phyloP scores from a whole-genome alignment of 2,113 vertebrate species.

The Pycnonotus jocosus region DNA sequence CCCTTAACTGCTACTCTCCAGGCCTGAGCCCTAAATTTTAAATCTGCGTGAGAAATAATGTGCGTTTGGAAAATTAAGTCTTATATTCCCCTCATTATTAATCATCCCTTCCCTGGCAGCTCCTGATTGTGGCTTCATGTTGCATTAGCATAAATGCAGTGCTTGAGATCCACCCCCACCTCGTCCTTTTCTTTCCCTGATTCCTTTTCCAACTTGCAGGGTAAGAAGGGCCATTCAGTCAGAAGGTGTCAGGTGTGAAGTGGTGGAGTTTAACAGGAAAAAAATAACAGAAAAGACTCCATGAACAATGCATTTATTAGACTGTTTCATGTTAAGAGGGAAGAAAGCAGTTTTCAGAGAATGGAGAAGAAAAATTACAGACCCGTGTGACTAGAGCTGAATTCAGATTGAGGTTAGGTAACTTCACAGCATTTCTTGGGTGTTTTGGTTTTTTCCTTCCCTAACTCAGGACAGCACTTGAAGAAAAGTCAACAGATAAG shows the following conservation, averaged over 20 bases:
- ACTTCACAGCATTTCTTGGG: background rate
- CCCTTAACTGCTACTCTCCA: constrained; percentile 8
- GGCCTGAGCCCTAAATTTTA: constrained; percentile 1
- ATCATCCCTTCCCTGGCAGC: constrained; percentile 18
- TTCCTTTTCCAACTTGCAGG: constrained; percentile 4
- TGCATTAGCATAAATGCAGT: background rate
- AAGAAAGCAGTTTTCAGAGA: background rate
- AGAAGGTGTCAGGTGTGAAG: constrained; percentile 17
- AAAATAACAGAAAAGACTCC: background rate
- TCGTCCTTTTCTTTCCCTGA: background rate
- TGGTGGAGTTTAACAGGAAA: background rate
- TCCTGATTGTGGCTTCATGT: constrained; percentile 20
- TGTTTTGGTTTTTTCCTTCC: rapidly evolving
- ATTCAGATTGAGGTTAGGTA: background rate
- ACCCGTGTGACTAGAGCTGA: background rate
- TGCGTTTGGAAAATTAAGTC: constrained; percentile 5
- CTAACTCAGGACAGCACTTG: background rate
- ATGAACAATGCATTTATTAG: background rate
- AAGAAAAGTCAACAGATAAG: background rate
- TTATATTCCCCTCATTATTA: constrained; percentile 8
- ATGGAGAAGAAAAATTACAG: background rate
- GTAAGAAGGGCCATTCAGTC: constrained; percentile 13
- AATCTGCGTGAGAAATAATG: constrained; percentile 20
- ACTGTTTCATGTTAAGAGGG: background rate
- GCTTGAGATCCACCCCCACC: background rate